Conservation (phyloP, 1,140 invertebrate genomes). For the Oncopodura yosiiana region DNA sequence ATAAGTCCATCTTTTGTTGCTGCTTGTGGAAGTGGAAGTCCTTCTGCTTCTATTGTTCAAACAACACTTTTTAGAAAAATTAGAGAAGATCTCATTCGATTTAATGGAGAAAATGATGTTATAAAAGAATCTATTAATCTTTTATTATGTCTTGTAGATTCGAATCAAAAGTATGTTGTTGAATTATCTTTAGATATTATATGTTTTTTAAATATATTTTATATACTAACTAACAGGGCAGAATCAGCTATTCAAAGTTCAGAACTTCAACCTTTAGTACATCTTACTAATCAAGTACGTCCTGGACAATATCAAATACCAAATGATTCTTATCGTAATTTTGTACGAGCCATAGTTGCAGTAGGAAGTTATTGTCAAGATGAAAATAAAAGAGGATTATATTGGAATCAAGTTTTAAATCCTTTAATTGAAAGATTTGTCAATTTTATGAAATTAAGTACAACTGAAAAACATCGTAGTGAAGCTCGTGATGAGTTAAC, state of each 20-base stretch:
- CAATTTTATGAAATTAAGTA: conserved; percentile 38
- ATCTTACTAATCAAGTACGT: conserved; percentile 25
- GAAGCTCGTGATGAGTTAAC: conserved; percentile 45
- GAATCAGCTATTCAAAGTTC: conserved; percentile 27
- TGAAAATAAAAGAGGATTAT: conserved; percentile 39
- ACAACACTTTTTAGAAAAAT: conserved; percentile 55
- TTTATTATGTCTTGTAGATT: conserved; percentile 48
- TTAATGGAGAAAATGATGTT: conserved; percentile 49
- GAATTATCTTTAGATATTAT: neutral
- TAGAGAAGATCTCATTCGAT: conserved; percentile 48
- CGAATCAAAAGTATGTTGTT: conserved; percentile 47
- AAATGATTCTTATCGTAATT: conserved; percentile 23
- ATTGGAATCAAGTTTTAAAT: conserved; percentile 47
- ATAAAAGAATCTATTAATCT: conserved; percentile 51
- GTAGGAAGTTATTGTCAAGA: conserved; percentile 42
- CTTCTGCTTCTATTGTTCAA: conserved; percentile 49
- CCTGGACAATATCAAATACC: conserved; percentile 29
- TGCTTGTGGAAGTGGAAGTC: conserved; percentile 53
- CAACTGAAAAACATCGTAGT: conserved; percentile 43
- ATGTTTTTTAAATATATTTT: neutral
- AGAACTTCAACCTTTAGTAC: conserved; percentile 20
- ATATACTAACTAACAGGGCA: conserved; percentile 13
- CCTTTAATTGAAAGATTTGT: conserved; percentile 52
- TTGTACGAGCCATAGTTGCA: conserved; percentile 42
- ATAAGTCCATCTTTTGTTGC: conserved; percentile 47